Base-by-base conservation (phyloP, 2,888 invertebrate genomes). In the Eupelmus urozonus region DNA sequence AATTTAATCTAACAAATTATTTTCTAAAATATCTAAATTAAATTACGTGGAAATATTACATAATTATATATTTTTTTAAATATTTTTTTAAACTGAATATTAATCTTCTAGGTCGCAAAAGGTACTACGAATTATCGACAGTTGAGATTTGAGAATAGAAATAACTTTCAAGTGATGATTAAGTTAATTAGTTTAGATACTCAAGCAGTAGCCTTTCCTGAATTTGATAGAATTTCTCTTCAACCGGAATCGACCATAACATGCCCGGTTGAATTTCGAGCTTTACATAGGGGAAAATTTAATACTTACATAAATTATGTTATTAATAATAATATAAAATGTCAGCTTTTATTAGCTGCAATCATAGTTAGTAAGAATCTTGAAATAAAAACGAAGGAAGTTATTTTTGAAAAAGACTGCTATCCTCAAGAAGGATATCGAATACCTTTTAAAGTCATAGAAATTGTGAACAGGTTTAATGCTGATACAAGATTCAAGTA, bases 271-370 rank as follows among this genome's bases (percentile, higher is more conserved):
- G 29, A 67, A 25, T 67, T 75, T 18, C 29, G 13, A 9, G n/a
- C 59, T 11, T n/a, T 16, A 7, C 5, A 4, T 23, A 59, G 40
- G 4, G 75, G 75, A 42, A 88, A 85, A 77, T 88, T 88, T 73
- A 88, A 87, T 72, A 87, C 88, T 9, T 88, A 87, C 25, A 83
- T 91, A 20, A 87, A 88, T 74, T 88, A 91, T 42, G 82, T 89
- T 1, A 86, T 91, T 23, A 91, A 91, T 79, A 87, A 89, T 13
- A 86, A 86, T 80, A 90, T 91, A 69, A 84, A 87, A 1, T 90
- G 90, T 78, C 88, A 90, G 57, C 84, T 91, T 20, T 86, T 87
- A 2, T 84, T 91, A 0, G 85, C 87, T 7, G 91, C 90, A 0
- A 87, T 89, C 1, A 89, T 91, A 0, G 88, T 90, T 2, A 83